Evolutionary conservation across 2,888 invertebrate genomes (phyloP).

Genomic region (Drosophila yooni): DNA sequence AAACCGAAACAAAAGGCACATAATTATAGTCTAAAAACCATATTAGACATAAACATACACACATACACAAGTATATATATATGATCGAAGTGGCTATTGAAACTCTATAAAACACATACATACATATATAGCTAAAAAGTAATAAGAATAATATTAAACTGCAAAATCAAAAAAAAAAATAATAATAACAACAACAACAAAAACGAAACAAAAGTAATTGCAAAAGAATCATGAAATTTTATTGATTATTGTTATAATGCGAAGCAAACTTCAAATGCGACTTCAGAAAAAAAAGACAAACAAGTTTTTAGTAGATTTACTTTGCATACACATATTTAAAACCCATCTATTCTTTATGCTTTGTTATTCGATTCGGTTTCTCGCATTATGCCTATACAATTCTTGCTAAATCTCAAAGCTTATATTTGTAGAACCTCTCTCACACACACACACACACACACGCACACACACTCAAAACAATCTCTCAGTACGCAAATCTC

Average conservation of each 20-base stretch:
- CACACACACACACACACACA: conserved; percentile 13
- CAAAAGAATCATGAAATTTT: conserved; percentile 69
- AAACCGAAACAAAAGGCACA: conserved; percentile 41
- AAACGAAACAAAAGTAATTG: conserved; percentile 61
- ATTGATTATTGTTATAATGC: conserved; percentile 82
- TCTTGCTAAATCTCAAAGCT: conserved; percentile 46
- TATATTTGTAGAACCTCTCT: conserved; percentile 39
- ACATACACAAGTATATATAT: conserved; percentile 22
- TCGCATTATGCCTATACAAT: conserved; percentile 65
- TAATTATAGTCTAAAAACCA: conserved; percentile 35
- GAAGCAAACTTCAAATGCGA: conserved; percentile 65
- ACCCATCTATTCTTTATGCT: conserved; percentile 2
- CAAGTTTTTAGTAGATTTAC: conserved; percentile 40
- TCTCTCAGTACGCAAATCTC: conserved; percentile 46
- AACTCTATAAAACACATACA: conserved; percentile 19
- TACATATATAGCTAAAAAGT: conserved; percentile 18
- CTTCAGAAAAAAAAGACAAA: conserved; percentile 25
- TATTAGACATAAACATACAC: conserved; percentile 12
- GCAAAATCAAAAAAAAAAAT: neutral
- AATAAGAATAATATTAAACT: conserved; percentile 1
- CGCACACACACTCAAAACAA: conserved; percentile 36
- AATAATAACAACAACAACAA: neutral
- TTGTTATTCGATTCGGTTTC: conserved; percentile 23
- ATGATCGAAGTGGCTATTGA: conserved; percentile 49
- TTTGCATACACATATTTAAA: conserved; percentile 30